phyloP scores from a whole-genome alignment of 2,113 vertebrate genomes.

The Phoxinus phoxinus region DNA sequence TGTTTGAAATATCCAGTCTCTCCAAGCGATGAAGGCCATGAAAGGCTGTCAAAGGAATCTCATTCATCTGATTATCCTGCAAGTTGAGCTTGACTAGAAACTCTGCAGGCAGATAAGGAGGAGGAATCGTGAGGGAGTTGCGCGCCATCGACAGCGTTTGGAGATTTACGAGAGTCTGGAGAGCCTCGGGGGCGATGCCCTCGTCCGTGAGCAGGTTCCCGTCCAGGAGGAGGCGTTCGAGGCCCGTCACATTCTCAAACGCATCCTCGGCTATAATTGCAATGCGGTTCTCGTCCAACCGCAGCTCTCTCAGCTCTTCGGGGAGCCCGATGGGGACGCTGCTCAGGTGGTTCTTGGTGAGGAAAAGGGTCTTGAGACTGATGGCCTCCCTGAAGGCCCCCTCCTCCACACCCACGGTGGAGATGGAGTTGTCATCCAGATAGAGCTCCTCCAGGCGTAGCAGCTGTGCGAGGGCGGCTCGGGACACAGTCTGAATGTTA shows the following conservation, averaged over 20 bases:
- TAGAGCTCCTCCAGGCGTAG: constrained; percentile 89
- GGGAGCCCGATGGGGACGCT: constrained; percentile 91
- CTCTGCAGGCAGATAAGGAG: constrained; percentile 83
- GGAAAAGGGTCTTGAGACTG: constrained; percentile 89
- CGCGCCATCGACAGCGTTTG: constrained; percentile 89
- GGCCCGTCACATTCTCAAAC: constrained; percentile 86
- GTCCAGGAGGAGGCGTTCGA: constrained; percentile 88
- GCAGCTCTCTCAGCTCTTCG: constrained; percentile 84
- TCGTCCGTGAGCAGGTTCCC: constrained; percentile 92
- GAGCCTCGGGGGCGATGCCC: constrained; percentile 86
- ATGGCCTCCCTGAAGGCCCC: constrained; percentile 90
- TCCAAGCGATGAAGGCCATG: constrained; percentile 84
- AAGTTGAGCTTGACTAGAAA: constrained; percentile 86
- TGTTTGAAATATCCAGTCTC: constrained; percentile 91
- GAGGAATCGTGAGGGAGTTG: constrained; percentile 87
- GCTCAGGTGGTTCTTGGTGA: constrained; percentile 94
- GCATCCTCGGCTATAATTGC: constrained; percentile 88
- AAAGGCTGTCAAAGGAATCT: constrained; percentile 86
- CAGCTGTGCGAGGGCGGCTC: constrained; percentile 86
- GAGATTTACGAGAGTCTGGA: constrained; percentile 85
- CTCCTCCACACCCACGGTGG: constrained; percentile 91
- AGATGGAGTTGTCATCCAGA: constrained; percentile 92
- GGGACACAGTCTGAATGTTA: constrained; percentile 93
- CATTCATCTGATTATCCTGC: constrained; percentile 92
- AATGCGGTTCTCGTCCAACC: constrained; percentile 91